A percentile compares a stretch with the other conserved stretches of the same genome.
Evolutionary conservation across 2,888 invertebrate genomes (phyloP).

Genomic region (Ophioninae sp.): DNA sequence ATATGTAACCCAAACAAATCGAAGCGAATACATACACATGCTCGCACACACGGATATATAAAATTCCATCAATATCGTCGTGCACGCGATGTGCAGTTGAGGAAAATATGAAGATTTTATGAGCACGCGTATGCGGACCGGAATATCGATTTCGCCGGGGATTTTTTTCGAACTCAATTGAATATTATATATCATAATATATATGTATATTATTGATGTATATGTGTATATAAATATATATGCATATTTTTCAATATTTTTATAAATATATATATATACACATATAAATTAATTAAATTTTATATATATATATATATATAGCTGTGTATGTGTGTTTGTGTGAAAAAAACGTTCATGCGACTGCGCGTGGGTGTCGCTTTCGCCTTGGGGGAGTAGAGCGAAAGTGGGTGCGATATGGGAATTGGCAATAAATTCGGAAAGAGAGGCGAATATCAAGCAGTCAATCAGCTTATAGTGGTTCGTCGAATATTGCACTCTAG

Average conservation of each 20-base stretch:
- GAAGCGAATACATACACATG: too few species aligned
- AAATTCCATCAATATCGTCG: background rate
- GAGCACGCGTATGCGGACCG: background rate
- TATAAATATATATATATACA: slow-evolving; percentile 20
- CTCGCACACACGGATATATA: background rate
- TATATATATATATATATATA: slow-evolving; percentile 16
- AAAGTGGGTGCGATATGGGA: slow-evolving; percentile 39
- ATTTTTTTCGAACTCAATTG: slow-evolving; percentile 47
- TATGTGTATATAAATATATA: background rate
- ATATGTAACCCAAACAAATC: too few species aligned
- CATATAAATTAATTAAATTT: slow-evolving; percentile 51
- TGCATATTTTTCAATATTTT: slow-evolving; percentile 3
- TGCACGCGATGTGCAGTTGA: background rate
- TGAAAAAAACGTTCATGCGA: slow-evolving; percentile 27
- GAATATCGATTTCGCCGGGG: slow-evolving; percentile 49
- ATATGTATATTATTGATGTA: slow-evolving; percentile 24
- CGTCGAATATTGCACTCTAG: slow-evolving; percentile 34
- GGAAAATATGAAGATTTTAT: slow-evolving; percentile 13
- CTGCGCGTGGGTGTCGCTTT: background rate
- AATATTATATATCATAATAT: slow-evolving; percentile 50
- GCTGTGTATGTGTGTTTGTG: background rate
- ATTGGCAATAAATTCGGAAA: slow-evolving; percentile 60
- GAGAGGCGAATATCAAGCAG: slow-evolving; percentile 58
- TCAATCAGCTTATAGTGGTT: slow-evolving; percentile 54
- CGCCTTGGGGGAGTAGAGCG: background rate